Evolutionary conservation across 2,113 vertebrate genomes (phyloP).

Genomic region (Columbina picui): DNA sequence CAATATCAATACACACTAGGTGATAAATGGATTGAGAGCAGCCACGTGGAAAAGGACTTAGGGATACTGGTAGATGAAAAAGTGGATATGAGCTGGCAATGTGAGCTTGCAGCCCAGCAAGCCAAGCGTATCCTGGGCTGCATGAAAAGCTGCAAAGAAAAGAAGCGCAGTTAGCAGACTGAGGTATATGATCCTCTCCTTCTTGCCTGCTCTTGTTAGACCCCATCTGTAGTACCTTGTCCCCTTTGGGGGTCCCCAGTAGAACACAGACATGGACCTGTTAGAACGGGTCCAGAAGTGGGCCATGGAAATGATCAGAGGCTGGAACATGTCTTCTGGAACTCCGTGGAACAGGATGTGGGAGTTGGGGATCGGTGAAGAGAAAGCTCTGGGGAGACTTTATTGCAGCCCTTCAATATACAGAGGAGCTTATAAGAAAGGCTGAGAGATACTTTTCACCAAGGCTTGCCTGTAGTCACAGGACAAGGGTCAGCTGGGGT

Average conservation of each 20-base stretch:
- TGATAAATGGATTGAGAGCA: neutral
- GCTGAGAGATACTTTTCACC: neutral
- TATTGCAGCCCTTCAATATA: neutral
- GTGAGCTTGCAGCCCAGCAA: neutral
- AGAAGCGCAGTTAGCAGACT: neutral
- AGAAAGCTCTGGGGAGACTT: neutral
- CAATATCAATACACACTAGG: fast-evolving
- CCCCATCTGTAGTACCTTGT: neutral
- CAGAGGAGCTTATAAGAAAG: neutral
- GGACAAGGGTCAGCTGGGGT: neutral
- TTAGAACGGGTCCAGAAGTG: no score
- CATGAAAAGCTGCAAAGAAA: neutral
- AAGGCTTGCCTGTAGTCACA: neutral
- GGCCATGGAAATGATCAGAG: neutral
- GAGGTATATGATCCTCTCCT: neutral
- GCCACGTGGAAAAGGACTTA: neutral
- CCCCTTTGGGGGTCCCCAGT: neutral
- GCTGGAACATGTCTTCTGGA: neutral
- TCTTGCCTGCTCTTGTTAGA: neutral
- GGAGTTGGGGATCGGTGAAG: neutral
- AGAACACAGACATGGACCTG: no score
- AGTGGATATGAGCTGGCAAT: neutral
- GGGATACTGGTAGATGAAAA: neutral
- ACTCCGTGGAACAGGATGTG: no score
- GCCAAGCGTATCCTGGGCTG: neutral